Base-by-base conservation (phyloP, 2,113 vertebrate species). In the Illadopsis cleaveri region DNA sequence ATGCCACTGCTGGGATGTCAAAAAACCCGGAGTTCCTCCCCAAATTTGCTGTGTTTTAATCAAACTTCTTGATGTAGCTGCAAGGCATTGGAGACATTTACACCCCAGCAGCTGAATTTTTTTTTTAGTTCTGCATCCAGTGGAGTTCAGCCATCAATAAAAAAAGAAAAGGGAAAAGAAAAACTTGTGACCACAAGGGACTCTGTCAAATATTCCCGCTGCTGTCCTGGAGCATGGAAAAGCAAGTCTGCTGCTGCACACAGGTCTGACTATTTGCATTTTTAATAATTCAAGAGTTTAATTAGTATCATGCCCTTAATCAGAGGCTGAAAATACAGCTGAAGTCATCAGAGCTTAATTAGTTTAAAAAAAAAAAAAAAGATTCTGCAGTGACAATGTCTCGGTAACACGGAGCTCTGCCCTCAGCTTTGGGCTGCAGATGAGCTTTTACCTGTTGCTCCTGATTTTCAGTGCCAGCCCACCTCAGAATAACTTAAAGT, bases 261-360 rank as follows among this genome's bases (percentile, higher is more conserved):
- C 57, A 95, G 95, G 83, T 75, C 85, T 97, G 87, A 86, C 51
- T 94, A 97, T 98, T 97, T 97, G 95, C 96, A 97, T 97, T 98
- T 97, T 96, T 97, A 98, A 97, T 98, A 96, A 97, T 96, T 98
- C 95, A 95, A 93, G 95, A 97, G 97, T 97, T 97, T 98, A 98
- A 98, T 98, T 97, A 97, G 97, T 88, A 97, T 85, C 96, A 53
- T 90, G 96, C 96, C 97, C 97, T 98, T 97, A 97, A 98, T 97
- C 97, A 98, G 97, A 95, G 82, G 86, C 90, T 95, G 91, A 89
- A 96, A 97, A 97, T 96, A 97, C 86, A 97, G 96, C 96, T 98
- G 96, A 97, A 97, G 96, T 97, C 96, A 98, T 97, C 97, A 97
- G 95, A 96, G 89, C 94, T 98, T 97, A 98, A 98, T 98, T 97